Conservation (phyloP, 2,113 vertebrate genomes). For the Cyanoderma ruficeps region DNA sequence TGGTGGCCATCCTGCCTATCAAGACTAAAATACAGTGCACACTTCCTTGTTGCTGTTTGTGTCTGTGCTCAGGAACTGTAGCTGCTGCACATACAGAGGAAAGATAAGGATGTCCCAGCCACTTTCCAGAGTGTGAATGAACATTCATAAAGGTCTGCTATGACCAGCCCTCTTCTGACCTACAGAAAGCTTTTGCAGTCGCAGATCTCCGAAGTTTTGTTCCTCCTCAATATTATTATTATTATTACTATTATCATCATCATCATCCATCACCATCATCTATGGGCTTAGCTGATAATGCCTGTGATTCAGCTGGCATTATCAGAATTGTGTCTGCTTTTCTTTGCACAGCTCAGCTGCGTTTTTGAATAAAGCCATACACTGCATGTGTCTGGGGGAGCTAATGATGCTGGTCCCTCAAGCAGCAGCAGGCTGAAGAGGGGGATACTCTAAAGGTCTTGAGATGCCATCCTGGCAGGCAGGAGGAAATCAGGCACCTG, state of each 20-base stretch:
- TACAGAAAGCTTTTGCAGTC: not conserved
- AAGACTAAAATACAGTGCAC: not conserved
- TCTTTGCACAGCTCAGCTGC: not conserved
- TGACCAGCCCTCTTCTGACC: not conserved
- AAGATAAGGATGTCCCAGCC: not conserved
- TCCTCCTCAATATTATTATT: not conserved
- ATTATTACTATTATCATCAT: fast-evolving
- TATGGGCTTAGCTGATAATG: not conserved
- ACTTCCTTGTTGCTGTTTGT: not conserved
- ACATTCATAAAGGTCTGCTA: not conserved
- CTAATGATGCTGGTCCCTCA: not conserved
- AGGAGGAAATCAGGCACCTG: not conserved
- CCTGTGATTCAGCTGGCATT: not conserved
- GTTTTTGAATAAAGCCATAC: not conserved
- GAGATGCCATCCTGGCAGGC: not conserved
- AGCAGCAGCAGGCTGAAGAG: not conserved
- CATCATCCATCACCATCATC: not conserved
- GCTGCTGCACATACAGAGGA: not conserved
- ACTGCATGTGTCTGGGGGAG: not conserved
- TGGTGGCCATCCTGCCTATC: not conserved
- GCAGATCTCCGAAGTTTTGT: not conserved
- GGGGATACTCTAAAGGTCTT: not conserved
- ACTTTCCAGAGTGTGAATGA: not conserved
- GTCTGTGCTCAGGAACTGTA: not conserved
- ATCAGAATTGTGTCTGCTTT: not conserved